Percentiles rank a stretch among this genome's conserved stretches.
phyloP scores from a whole-genome alignment of 2,797 vertebrate genomes.

The Sarcoramphus papa region DNA sequence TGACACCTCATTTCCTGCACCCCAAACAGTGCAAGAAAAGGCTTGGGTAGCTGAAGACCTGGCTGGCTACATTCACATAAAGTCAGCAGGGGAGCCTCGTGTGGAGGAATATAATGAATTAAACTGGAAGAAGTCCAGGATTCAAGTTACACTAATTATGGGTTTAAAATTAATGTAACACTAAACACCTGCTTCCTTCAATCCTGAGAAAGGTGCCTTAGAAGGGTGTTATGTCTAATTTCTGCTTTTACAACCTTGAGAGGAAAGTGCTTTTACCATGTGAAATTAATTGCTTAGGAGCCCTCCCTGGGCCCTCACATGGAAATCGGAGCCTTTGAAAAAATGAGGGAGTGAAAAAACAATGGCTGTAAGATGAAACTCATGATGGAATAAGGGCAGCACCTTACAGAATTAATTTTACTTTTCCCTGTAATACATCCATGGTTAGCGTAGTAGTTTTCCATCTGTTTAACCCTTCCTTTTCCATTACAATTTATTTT shows the following conservation, averaged over 20 bases:
- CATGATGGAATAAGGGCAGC: neutral
- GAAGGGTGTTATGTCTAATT: constrained; percentile 18
- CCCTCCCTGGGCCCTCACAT: neutral
- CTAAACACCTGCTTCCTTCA: constrained; percentile 16
- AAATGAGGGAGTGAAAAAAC: constrained; percentile 5
- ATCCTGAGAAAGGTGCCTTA: neutral
- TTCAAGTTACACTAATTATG: constrained; percentile 21
- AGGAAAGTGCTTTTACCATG: neutral
- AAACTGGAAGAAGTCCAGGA: constrained; percentile 10
- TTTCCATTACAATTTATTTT: neutral
- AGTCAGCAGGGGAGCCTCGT: neutral
- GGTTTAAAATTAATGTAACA: constrained; percentile 37
- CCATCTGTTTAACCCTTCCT: neutral
- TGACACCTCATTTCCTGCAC: neutral
- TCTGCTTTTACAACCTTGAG: constrained; percentile 15
- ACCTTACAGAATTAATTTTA: neutral
- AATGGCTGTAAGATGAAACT: constrained; percentile 21
- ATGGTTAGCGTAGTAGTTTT: neutral
- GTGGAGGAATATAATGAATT: neutral
- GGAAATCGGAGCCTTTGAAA: neutral
- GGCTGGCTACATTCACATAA: neutral
- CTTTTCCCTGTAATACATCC: neutral
- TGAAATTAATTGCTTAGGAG: constrained; percentile 26
- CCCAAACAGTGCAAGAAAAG: neutral
- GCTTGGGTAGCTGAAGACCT: neutral